Base-by-base conservation (phyloP, 1,140 invertebrate species). In the Cephus cinctus region DNA sequence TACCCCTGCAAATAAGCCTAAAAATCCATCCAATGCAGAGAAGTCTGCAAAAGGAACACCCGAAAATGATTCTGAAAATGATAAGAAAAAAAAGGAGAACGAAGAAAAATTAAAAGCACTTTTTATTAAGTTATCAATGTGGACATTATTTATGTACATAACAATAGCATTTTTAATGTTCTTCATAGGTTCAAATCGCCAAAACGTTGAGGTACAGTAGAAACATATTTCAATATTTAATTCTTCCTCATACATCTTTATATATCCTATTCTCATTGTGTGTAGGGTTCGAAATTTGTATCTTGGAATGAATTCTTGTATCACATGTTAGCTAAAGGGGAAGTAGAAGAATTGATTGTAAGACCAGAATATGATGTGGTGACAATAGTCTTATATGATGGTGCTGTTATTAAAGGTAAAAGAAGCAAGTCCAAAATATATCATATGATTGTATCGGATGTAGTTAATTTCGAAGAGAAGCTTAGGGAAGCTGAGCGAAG, bases 261-360 rank as follows among this genome's bases (percentile, higher is more conserved):
- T n/a, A n/a, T n/a, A n/a, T n/a, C n/a, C n/a, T n/a, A n/a, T n/a
- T n/a, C 27, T 12, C 16, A 16, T 46, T 19, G 36, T 20, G 34
- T 43, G 36, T 12, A 64, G 59, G 12, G 11, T 15, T 50, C 58
- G 9, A 48, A 35, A 16, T 59, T 54, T 44, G 86, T 96, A 15
- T 94, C 91, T 0, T 97, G 94, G 94, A 92, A 95, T 79, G 94
- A 97, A 78, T 96, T 97, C 80, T 81, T 94, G 1, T 86, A 95
- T 72, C 86, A 94, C 45, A 93, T 97, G 90, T 71, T 97, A 32
- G 83, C 87, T 1, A 93, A 92, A 75, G 94, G 94, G 14, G 93
- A 97, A 81, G 93, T 96, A 0, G 85, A 93, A 66, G 84, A 92
- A 73, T 76, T 97, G 34, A 86, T 93, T 55, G 84, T 96, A 0